A percentile compares a stretch with the other conserved stretches of the same genome.
These are phyloP conservation scores for Nomada hirtipes DNA, from an alignment of 2,888 invertebrate genomes.

Conservation along the genomic window DNA sequence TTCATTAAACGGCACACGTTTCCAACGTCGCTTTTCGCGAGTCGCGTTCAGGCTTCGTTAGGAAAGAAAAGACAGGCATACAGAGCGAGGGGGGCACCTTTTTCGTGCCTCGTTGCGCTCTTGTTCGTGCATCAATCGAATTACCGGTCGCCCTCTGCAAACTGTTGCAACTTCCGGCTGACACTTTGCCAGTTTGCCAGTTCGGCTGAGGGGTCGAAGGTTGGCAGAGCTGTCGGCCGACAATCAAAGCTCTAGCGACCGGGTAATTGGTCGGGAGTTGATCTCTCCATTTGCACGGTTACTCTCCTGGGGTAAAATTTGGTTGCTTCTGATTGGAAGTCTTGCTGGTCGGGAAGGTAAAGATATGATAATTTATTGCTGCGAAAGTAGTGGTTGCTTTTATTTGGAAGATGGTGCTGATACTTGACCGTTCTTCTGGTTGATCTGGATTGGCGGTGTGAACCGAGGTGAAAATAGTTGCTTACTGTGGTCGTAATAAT, in stretches of 20 bases:
- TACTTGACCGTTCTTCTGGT: too few species aligned
- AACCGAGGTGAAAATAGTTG: too few species aligned
- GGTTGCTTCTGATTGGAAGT: neutral
- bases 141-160: conserved; percentile 28
- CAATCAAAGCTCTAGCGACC: conserved; percentile 5
- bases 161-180: conserved; percentile 44
- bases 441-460: too few species aligned
- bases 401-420: neutral
- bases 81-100: neutral
- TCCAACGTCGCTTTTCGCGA: conserved; percentile 16
- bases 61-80: conserved; percentile 4
- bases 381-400: neutral
- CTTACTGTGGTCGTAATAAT: too few species aligned
- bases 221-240: neutral
- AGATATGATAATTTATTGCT: neutral
- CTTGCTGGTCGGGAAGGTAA: neutral
- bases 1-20: conserved; percentile 67
- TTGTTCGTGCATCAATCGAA: conserved; percentile 45
- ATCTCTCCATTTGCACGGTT: neutral
- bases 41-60: conserved; percentile 58
- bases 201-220: neutral
- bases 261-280: conserved; percentile 14
- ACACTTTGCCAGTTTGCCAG: neutral
- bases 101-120: conserved; percentile 19
- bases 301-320: neutral